These are phyloP conservation scores for Drosophila pruinosa DNA, from an alignment of 1,140 invertebrate genomes.

Conservation along the genomic window DNA sequence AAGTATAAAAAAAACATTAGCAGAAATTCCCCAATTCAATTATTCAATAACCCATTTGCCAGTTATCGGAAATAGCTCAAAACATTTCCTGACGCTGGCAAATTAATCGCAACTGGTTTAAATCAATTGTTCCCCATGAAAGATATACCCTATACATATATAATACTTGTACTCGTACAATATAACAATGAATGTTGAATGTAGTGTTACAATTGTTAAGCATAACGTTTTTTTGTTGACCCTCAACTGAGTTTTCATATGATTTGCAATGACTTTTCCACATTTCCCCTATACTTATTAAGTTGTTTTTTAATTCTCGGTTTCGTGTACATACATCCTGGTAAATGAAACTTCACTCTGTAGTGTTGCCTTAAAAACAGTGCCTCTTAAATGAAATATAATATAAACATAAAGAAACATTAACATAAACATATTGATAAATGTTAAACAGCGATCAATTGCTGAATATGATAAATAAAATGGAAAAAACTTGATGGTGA, in stretches of 20 bases:
- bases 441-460: conserved; percentile 45
- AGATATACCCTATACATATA: neutral
- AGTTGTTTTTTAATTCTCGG: conserved; percentile 12
- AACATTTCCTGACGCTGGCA: neutral
- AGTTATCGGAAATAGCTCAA: neutral
- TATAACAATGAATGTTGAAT: conserved; percentile 38
- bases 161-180: neutral
- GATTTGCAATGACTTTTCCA: conserved; percentile 62
- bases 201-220: conserved; percentile 36
- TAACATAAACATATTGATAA: conserved; percentile 37
- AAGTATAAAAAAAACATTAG: conserved; percentile 1
- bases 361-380: conserved; percentile 83
- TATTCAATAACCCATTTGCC: conserved; percentile 2
- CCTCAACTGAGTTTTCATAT: conserved; percentile 46
- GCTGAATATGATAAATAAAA: conserved; percentile 37
- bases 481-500: conserved; percentile 72
- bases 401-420: conserved; percentile 39
- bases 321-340: conserved; percentile 50
- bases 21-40: neutral
- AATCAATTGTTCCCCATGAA: neutral
- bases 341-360: conserved; percentile 80
- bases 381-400: conserved; percentile 82
- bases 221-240: conserved; percentile 1
- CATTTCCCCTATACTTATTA: conserved; percentile 38
- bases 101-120: neutral